These are phyloP conservation scores for Enteromius anoplus DNA, from an alignment of 2,797 vertebrate genomes.

Conservation along the genomic window DNA sequence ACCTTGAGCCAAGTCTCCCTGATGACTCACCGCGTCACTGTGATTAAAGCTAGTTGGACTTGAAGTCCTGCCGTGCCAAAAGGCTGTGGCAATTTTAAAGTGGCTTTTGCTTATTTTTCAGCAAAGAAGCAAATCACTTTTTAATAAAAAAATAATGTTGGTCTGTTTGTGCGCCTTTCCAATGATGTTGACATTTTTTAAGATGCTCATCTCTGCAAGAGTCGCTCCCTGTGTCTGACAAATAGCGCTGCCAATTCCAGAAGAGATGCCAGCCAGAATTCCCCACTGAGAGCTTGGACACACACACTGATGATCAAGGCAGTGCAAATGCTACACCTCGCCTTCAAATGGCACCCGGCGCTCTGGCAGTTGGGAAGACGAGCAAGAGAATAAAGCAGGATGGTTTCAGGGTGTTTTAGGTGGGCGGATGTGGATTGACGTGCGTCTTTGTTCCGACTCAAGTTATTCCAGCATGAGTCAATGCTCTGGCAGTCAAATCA, in stretches of 20 bases:
- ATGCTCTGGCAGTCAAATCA: not conserved
- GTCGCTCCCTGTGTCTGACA: conserved; percentile 31
- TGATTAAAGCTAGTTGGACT: conserved; percentile 31
- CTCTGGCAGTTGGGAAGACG: conserved; percentile 31
- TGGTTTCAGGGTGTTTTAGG: conserved; percentile 31
- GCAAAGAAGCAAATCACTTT: not conserved
- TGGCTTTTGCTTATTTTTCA: conserved; percentile 19
- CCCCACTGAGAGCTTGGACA: conserved; percentile 41
- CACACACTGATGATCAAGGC: conserved; percentile 45
- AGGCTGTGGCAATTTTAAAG: not conserved
- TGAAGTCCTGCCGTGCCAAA: conserved; percentile 5
- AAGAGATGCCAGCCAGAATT: conserved; percentile 36
- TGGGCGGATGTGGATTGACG: conserved; percentile 42
- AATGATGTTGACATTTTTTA: conserved; percentile 32
- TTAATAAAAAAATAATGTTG: not conserved
- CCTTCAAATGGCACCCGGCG: conserved; percentile 37
- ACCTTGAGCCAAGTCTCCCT: conserved; percentile 36
- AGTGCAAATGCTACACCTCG: conserved; percentile 37
- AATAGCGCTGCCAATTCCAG: conserved; percentile 41
- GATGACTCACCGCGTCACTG: conserved; percentile 15
- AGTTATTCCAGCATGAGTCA: conserved; percentile 36
- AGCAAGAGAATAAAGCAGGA: conserved; percentile 22
- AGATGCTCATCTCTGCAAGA: conserved; percentile 41
- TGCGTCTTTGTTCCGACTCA: conserved; percentile 18
- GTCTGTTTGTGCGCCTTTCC: conserved; percentile 7